Evolutionary conservation across 2,113 vertebrate species (phyloP), one percentile per base, ranked within the genome.

Genomic region (Serranochromis macrocephalus): DNA sequence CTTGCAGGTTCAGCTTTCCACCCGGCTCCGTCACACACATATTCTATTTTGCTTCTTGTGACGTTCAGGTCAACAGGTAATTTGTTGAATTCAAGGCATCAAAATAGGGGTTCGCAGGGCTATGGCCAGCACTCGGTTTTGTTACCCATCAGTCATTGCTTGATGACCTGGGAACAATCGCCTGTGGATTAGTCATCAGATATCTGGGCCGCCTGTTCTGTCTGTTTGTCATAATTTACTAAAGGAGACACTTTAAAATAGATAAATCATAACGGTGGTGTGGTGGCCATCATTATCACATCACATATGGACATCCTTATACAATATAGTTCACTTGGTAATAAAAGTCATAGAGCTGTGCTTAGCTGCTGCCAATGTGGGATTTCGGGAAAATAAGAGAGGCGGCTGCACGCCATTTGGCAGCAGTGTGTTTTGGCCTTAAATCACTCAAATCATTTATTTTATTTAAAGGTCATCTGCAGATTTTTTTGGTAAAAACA

Each of bases 101-200:
- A 29, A 4, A 75, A 78, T 26, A 12, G 71, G 9, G 16, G 24
- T 31, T 0, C 0, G 6, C 42, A 31, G 40, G 2, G 3, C 71
- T 19, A 12, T 31, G 42, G 26, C 6, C 16, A 3, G 42, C 16
- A 3, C 24, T 75, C 16, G 12, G 38, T 49, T 31, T 49, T 49
- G 16, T 26, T 19, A 19, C 71, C 24, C 40, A 75, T 47, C 71
- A 19, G 9, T 7, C 19, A 38, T 38, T 38, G 10, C 19, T 38
- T n/a, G 17, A 38, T 12, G 33, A 38, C 16, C 4, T 66, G 33
- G 61, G 61, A 19, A 66, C 31, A 11, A 38, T 66, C 10, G 61
- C 31, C 17, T 19, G 31, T 19, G 17, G 17, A 19, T 10, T n/a
- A 38, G 61, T 4, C 33, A 38, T 63, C 17, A 19, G 0, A 36